phyloP scores from a whole-genome alignment of 2,888 invertebrate species.

The Idaea aversata region DNA sequence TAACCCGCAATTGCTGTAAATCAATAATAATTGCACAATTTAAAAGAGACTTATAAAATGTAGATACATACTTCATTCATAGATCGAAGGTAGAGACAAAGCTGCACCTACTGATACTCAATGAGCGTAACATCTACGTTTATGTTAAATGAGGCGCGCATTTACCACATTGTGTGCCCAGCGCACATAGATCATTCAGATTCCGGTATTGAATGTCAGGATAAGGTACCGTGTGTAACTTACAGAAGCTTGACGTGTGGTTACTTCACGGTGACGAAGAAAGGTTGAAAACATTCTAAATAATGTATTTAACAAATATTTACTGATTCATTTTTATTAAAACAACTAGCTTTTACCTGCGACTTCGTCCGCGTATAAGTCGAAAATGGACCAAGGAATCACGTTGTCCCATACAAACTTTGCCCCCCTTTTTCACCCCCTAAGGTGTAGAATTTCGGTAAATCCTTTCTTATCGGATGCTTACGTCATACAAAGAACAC shows the following conservation, averaged over 20 bases:
- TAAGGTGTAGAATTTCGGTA: too few species aligned
- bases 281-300: not conserved
- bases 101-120: slow-evolving; percentile 40
- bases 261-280: slow-evolving; percentile 5
- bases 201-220: slow-evolving; percentile 25
- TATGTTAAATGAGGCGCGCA: slow-evolving; percentile 45
- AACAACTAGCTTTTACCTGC: too few species aligned
- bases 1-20: not conserved
- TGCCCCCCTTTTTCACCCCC: too few species aligned
- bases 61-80: slow-evolving; percentile 42
- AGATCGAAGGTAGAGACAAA: slow-evolving; percentile 40
- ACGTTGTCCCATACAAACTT: too few species aligned
- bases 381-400: too few species aligned
- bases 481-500: too few species aligned
- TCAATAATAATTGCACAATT: not conserved
- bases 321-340: too few species aligned
- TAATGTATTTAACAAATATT: not conserved
- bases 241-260: slow-evolving; percentile 26
- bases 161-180: slow-evolving; percentile 39
- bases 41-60: not conserved
- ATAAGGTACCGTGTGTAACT: slow-evolving; percentile 22
- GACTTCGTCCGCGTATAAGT: too few species aligned
- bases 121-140: slow-evolving; percentile 44
- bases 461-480: too few species aligned
- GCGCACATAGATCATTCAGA: slow-evolving; percentile 34